Conservation (phyloP, 2,797 vertebrate species). For the Smutsia temminckii region DNA sequence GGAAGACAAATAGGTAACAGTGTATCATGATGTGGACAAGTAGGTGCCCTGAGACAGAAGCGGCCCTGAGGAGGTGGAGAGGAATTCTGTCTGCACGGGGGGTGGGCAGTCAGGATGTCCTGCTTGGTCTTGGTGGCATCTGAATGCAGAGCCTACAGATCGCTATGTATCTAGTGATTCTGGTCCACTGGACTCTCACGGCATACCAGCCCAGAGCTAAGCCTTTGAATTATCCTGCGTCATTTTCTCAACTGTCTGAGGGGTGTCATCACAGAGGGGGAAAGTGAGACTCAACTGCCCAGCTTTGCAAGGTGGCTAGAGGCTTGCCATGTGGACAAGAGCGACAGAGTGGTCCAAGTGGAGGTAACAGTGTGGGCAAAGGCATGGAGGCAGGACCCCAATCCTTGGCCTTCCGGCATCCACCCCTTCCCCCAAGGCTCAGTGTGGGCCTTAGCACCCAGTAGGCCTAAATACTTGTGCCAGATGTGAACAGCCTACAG, state of each 20-base stretch:
- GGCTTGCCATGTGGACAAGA: neutral
- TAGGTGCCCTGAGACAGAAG: neutral
- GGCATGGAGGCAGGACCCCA: neutral
- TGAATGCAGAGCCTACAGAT: neutral
- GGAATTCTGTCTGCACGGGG: neutral
- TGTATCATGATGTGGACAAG: neutral
- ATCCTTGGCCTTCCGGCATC: accelerated
- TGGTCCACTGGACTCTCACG: accelerated
- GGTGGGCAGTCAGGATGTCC: neutral
- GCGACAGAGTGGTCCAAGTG: no score
- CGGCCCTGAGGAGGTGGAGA: neutral
- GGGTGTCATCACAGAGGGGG: no score
- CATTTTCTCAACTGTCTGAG: neutral
- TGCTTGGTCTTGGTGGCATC: neutral
- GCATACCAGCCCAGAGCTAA: neutral
- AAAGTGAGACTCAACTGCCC: neutral
- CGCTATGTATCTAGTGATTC: neutral
- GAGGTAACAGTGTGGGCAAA: neutral
- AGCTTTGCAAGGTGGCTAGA: neutral
- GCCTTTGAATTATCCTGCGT: neutral
- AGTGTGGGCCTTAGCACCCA: accelerated
- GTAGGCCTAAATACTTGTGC: neutral
- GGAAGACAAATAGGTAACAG: neutral
- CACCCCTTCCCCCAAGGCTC: neutral
- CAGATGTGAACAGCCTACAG: accelerated